These are phyloP conservation scores for Melanostoma scalare DNA, from an alignment of 2,888 invertebrate species.

Conservation along the genomic window DNA sequence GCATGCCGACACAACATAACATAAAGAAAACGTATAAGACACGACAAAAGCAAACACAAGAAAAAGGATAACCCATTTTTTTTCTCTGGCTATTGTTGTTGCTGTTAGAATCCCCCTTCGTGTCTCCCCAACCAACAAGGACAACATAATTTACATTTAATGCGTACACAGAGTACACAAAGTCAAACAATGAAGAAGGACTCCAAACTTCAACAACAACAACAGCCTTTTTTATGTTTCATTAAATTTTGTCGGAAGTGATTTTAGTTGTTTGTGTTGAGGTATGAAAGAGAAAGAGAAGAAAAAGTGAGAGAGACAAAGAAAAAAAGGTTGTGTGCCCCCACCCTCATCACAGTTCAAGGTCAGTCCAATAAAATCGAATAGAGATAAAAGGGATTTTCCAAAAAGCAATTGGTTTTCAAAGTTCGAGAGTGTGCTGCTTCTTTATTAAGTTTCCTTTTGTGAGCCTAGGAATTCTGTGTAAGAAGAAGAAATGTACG, in stretches of 20 bases:
- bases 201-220: conserved; percentile 19
- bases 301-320: no score
- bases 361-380: no score
- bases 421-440: no score
- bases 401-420: no score
- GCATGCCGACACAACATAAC: conserved; percentile 36
- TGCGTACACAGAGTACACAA: conserved; percentile 44
- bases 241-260: conserved; percentile 53
- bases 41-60: conserved; percentile 41
- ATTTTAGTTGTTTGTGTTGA: conserved; percentile 20
- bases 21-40: conserved; percentile 29
- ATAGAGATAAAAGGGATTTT: no score
- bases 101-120: not conserved
- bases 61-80: conserved; percentile 28
- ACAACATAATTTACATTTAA: conserved; percentile 11
- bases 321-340: no score
- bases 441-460: no score
- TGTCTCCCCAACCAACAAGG: not conserved
- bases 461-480: no score
- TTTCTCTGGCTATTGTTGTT: no score
- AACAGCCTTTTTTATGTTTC: conserved; percentile 54
- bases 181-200: conserved; percentile 66
- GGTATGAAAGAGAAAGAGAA: no score
- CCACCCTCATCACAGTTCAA: no score
- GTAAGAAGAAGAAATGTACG: no score